Evolutionary conservation across 2,888 invertebrate genomes (phyloP), one percentile per base, ranked within the genome.

Genomic region (Drosophila melanosoma): DNA sequence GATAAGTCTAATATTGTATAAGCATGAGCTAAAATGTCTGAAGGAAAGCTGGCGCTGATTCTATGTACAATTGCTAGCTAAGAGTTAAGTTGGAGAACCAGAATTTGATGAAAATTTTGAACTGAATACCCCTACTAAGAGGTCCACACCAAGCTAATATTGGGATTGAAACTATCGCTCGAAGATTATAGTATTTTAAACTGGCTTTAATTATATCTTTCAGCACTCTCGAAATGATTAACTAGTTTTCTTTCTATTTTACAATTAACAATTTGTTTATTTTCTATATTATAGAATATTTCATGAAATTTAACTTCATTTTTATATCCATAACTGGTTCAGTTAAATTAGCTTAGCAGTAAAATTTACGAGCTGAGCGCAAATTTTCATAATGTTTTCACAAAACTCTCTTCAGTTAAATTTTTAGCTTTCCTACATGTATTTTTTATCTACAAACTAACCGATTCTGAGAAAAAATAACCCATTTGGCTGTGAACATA

Each of bases 401-500:
- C 0, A 8, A 7, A 20, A 20, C 56, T 29, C 29, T 38, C 12
- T 17, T 35, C 33, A 23, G 8, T 8, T 15, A 2, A 29, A 15
- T 17, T 23, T 45, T 3, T 4, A 23, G 45, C 4, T 23, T 45
- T 23, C 15, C 20, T 23, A 45, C 8, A 45, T 0, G 45, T 15
- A 15, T 45, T 8, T 45, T 45, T 23, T 8, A 23, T 15, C n/a
- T 62, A 7, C n/a, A 12, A n/a, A 15, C 15, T 49, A 20, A 56
- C 15, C 15, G 36, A 42, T 54, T 12, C 36, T 53, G 26, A 32
- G 17, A 26, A 17, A 26, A 36, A 36, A 15, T 45, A n/a, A 17
- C 36, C 48, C 63, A 64, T 33, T 63, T 40, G n/a, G 8, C 67
- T n/a, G 11, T 48, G 15, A 40, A 63, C 11, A 49, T 45, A 76